phyloP scores from a whole-genome alignment of 2,888 invertebrate genomes.

The Acleris sparsana region DNA sequence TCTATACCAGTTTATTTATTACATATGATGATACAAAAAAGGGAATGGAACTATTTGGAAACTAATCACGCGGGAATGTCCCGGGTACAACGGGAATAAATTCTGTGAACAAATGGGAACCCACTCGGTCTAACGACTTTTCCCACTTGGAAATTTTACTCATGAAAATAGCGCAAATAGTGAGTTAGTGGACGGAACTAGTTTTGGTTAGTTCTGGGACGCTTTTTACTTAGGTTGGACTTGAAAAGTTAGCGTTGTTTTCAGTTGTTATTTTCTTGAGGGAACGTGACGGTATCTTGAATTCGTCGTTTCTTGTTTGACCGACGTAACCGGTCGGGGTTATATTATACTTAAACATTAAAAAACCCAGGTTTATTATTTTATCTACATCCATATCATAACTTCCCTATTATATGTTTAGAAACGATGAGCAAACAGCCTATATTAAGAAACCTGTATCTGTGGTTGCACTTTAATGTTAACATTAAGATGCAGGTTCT shows the following conservation, averaged over 20 bases:
- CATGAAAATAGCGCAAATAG: conserved; percentile 24
- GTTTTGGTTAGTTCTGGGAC: conserved; percentile 14
- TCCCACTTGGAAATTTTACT: conserved; percentile 26
- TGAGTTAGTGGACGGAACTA: conserved; percentile 17
- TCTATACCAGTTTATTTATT: conserved; percentile 18
- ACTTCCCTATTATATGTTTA: no score
- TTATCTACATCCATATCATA: no score
- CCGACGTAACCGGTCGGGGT: no score
- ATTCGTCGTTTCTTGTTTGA: no score
- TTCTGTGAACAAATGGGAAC: conserved; percentile 18
- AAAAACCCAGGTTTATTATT: no score
- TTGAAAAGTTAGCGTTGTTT: neutral
- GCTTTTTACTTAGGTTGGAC: neutral
- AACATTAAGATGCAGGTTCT: no score
- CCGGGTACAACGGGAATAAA: conserved; percentile 19
- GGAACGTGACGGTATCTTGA: no score
- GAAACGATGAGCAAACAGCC: no score
- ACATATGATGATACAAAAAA: conserved; percentile 26
- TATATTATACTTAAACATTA: no score
- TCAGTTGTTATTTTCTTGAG: neutral
- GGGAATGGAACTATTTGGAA: conserved; percentile 29
- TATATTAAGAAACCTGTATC: no score
- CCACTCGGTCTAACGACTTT: conserved; percentile 24
- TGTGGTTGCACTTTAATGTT: no score
- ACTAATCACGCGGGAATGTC: conserved; percentile 27